Evolutionary conservation across 2,888 invertebrate species (phyloP).

Genomic region (Erannis defoliaria): DNA sequence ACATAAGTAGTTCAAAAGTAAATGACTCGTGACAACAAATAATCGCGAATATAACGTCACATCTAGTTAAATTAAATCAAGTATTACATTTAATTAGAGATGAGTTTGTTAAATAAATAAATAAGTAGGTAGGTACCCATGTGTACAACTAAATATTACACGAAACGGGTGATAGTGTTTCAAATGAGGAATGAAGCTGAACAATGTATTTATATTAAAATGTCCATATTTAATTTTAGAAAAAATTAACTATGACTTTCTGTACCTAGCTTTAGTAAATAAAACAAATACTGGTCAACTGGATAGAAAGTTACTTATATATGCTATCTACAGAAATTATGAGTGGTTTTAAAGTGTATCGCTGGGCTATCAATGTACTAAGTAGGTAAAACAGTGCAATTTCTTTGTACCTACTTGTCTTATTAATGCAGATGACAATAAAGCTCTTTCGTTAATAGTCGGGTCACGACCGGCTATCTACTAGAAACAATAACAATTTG

Average conservation of each 20-base stretch:
- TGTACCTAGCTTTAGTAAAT: too few relatives aligned
- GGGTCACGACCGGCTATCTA: constrained; percentile 51
- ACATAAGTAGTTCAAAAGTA: constrained; percentile 29
- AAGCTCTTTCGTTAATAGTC: constrained; percentile 52
- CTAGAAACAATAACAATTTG: constrained; percentile 9
- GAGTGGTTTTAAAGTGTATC: not conserved
- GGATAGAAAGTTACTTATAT: too few relatives aligned
- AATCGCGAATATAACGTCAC: too few relatives aligned
- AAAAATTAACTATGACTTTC: too few relatives aligned
- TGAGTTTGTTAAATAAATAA: too few relatives aligned
- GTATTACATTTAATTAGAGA: too few relatives aligned
- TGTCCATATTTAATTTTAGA: too few relatives aligned
- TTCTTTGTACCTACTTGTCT: constrained; percentile 12
- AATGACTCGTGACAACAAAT: constrained; percentile 5
- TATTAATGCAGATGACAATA: constrained; percentile 44
- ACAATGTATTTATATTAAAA: not conserved
- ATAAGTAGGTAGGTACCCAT: too few relatives aligned
- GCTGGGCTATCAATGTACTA: not conserved
- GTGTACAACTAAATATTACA: too few relatives aligned
- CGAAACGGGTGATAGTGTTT: not conserved
- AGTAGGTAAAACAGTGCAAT: constrained; percentile 22
- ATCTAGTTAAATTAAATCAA: too few relatives aligned
- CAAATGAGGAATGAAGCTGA: not conserved
- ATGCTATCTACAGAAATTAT: too few relatives aligned
- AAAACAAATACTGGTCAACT: too few relatives aligned